Base-by-base conservation (phyloP, 2,888 invertebrate species). In the Busseola fusca region DNA sequence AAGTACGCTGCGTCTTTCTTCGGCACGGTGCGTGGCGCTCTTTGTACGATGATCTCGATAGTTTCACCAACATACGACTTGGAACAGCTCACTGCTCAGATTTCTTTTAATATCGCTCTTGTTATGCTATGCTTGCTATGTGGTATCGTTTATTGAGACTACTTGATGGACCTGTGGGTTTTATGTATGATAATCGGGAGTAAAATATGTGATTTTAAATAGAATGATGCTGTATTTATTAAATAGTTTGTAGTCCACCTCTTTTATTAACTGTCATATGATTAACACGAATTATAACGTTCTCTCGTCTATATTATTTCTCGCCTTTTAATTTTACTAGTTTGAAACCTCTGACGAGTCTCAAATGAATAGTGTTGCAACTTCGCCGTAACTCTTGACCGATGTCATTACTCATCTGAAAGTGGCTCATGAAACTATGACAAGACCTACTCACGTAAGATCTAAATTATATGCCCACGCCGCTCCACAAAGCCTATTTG, bases 381-480 rank as follows among this genome's bases (percentile, higher is more conserved):
- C 85, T 84, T 75, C 83, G 72, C 83, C 86, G 87, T 87, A 89
- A 89, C 87, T 86, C 83, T 84, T 84, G 87, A 85, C 85, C 86
- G 86, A 87, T 89, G 89, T 87, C 89, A 88, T 91, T 91, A 90
- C 89, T 90, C 87, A 90, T 86, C 90, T 91, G 91, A 93, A 93
- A 93, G 91, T 92, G 89, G 91, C 87, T 89, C 91, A 89, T 90
- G 89, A 91, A 93, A 91, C 89, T 90, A 89, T 91, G 89, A 90
- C 90, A 89, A 89, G 91, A 92, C 87, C 89, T 85, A 89, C 91
- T 91, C 91, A 91, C 89, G 87, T 90, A 89, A 88, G 87, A 90
- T 91, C 89, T 88, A 86, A 89, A 90, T 90, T 85, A 86, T 84
- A 71, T 87, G 82, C 84, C 84, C 86, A 86, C 85, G 79, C 79